These are phyloP conservation scores for Megalops cyprinoides DNA, from an alignment of 2,797 vertebrate genomes.

Conservation along the genomic window DNA sequence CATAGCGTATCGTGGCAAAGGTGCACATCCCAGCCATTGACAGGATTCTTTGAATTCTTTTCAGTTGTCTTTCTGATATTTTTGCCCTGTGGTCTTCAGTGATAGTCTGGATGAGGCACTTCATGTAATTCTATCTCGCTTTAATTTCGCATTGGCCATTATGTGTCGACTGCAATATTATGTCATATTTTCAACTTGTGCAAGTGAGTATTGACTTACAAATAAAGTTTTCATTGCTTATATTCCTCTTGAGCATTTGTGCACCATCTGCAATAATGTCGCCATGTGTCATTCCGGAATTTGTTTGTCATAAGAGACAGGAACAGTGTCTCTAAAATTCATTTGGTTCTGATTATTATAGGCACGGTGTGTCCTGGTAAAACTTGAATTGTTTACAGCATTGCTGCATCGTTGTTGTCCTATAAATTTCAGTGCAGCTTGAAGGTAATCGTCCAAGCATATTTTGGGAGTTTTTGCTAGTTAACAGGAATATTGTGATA, in stretches of 20 bases:
- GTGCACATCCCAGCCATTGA: too few species aligned
- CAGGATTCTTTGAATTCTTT: background rate
- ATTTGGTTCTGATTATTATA: conserved; percentile 15
- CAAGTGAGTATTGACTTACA: too few species aligned
- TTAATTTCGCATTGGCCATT: background rate
- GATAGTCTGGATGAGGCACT: background rate
- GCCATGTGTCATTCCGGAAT: conserved; percentile 1
- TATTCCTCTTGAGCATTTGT: background rate
- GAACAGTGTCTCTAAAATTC: background rate
- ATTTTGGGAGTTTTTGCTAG: background rate
- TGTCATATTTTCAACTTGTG: too few species aligned
- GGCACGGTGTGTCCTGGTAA: background rate
- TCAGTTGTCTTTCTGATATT: background rate
- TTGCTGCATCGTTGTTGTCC: background rate
- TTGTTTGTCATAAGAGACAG: background rate
- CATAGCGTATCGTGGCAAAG: background rate
- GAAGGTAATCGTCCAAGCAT: background rate
- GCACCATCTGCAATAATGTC: background rate
- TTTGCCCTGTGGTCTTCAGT: background rate
- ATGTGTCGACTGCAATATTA: background rate
- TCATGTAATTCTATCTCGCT: background rate
- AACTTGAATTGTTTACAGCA: background rate
- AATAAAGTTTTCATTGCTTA: background rate
- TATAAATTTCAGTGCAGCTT: background rate
- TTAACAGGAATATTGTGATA: background rate